phyloP scores from a whole-genome alignment of 2,888 invertebrate genomes.

The Coleophora deauratella region DNA sequence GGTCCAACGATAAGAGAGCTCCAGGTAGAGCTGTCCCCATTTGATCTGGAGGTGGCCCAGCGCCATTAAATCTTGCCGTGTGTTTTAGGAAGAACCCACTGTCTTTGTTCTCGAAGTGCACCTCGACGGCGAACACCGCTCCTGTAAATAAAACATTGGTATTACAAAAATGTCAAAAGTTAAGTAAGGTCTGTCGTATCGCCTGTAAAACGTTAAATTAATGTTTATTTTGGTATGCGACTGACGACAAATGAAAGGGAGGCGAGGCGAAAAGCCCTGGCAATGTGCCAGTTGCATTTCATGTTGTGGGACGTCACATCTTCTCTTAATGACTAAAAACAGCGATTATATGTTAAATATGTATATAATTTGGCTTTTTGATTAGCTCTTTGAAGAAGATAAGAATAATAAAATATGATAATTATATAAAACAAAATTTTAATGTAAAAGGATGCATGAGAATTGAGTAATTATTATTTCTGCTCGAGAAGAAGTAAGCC shows the following conservation, averaged over 20 bases:
- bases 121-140: slow-evolving; percentile 83
- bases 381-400: not conserved
- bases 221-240: slow-evolving; percentile 43
- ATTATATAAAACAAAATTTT: too few species aligned
- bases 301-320: slow-evolving; percentile 36
- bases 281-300: slow-evolving; percentile 47
- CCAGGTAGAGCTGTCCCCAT: slow-evolving; percentile 73
- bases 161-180: slow-evolving; percentile 30
- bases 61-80: slow-evolving; percentile 80
- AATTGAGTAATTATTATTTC: too few species aligned
- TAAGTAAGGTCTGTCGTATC: slow-evolving; percentile 29
- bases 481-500: too few species aligned
- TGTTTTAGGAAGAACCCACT: slow-evolving; percentile 93
- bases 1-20: slow-evolving; percentile 85
- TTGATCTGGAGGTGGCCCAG: slow-evolving; percentile 61
- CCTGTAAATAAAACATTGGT: slow-evolving; percentile 71
- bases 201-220: slow-evolving; percentile 47
- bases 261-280: slow-evolving; percentile 45
- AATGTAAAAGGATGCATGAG: too few species aligned
- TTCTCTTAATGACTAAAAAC: slow-evolving; percentile 50
- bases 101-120: slow-evolving; percentile 93
- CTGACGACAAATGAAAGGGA: slow-evolving; percentile 52
- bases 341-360: slow-evolving; percentile 21
- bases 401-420: too few species aligned
- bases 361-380: too few species aligned